A percentile compares a stretch with the other conserved stretches of the same genome.
Conservation (phyloP, 2,797 vertebrate genomes). For the Acanthopagrus latus region DNA sequence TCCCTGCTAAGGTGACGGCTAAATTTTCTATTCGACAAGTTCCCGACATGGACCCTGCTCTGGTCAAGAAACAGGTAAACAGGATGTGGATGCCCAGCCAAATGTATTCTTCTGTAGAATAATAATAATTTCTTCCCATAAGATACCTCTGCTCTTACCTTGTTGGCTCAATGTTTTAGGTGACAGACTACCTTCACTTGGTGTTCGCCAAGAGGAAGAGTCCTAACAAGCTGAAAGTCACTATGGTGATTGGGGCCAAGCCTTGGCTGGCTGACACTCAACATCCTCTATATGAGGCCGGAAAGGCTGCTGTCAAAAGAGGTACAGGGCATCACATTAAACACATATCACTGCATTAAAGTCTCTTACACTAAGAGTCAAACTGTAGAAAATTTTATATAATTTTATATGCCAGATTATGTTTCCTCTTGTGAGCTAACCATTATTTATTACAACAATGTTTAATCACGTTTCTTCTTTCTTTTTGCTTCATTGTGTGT, state of each 20-base stretch:
- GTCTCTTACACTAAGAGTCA: neutral
- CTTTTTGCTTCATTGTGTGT: too few species aligned
- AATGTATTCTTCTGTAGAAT: neutral
- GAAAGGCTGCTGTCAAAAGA: constrained; percentile 88
- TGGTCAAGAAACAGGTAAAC: constrained; percentile 90
- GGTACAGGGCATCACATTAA: constrained; percentile 80
- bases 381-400: neutral
- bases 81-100: neutral
- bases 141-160: neutral
- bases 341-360: neutral
- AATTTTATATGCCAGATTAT: neutral
- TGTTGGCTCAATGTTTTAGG: constrained; percentile 75
- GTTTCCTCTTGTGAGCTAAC: neutral
- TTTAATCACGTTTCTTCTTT: too few species aligned
- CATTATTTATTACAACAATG: too few species aligned
- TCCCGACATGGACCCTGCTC: constrained; percentile 88
- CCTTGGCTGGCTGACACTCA: constrained; percentile 89
- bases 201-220: constrained; percentile 91
- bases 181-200: constrained; percentile 88
- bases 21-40: constrained; percentile 96
- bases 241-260: constrained; percentile 87
- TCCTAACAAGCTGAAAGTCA: constrained; percentile 90
- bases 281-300: constrained; percentile 87
- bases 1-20: constrained; percentile 90
- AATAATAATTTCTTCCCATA: neutral